Base-by-base conservation (phyloP, 2,797 vertebrate species). In the Protosalanx chinensis region DNA sequence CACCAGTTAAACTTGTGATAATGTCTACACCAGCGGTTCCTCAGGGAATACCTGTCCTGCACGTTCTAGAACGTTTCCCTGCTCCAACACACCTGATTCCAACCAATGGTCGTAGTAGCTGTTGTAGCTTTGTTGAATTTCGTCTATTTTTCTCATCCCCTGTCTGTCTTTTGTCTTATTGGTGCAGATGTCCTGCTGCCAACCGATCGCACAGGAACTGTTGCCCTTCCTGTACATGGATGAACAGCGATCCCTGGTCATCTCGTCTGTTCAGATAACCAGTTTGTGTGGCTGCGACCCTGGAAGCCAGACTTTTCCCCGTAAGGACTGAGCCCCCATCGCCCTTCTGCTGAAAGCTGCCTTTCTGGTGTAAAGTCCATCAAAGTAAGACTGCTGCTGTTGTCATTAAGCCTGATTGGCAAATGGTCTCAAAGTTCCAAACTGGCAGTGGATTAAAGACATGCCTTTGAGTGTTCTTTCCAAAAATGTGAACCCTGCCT, bases 141-240 rank as follows among this genome's bases (percentile, higher is more conserved):
- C 41, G 3, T 12, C 10, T 13, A 46, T 12, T 46, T 64, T 33
- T 10, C 29, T 58, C 6, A 70, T 13, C 75, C 66, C 70, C 18
- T 62, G 8, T 60, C 46, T 4, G 6, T 64, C 30, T 56, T 10
- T 35, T 18, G 7, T 33, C 5, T 68, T 65, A 12, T 68, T 68
- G 71, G 30, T 62, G 6, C 83, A 88, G 86, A 63, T 69, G 71
- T 81, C 80, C 2, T 92, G 90, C 64, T 93, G 93, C 64, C 75
- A 80, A 70, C 82, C 87, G 6, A 81, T 59, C 15, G 66, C 82
- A 71, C 72, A 79, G 3, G 69, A 78, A 33, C 65, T 23, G n/a
- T 74, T 91, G 67, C 86, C 85, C 1, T 67, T 93, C 27, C 8
- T 92, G 77, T 93, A 91, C 73, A 15, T 90, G 84, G 88, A 92